Evolutionary conservation across 2,888 invertebrate species (phyloP).

Genomic region (Formica aserva): DNA sequence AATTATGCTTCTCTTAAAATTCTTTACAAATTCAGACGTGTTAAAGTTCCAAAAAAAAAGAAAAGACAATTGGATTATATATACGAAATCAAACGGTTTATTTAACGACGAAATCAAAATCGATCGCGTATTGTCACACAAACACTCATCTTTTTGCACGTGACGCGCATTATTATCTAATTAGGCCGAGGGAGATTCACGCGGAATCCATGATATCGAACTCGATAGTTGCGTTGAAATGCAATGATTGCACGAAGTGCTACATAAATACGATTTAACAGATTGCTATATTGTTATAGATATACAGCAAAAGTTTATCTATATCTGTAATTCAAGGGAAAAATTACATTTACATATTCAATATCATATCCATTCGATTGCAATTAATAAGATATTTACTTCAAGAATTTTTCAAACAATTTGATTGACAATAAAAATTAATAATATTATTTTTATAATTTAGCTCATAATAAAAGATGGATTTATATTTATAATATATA

Average conservation of each 20-base stretch:
- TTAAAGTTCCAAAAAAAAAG: background rate
- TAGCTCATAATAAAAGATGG: background rate
- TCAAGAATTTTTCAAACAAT: background rate
- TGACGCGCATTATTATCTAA: conserved; percentile 17
- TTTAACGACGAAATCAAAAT: conserved; percentile 24
- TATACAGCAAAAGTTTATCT: background rate
- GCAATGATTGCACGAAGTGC: background rate
- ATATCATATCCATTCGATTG: background rate
- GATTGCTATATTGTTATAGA: background rate
- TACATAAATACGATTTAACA: conserved; percentile 11
- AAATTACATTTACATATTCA: background rate
- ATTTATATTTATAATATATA: background rate
- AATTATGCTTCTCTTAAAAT: background rate
- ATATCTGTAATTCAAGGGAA: background rate
- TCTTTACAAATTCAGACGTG: background rate
- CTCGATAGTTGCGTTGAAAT: background rate
- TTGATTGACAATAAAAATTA: background rate
- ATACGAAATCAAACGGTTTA: background rate
- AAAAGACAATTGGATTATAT: background rate
- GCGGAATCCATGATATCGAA: background rate
- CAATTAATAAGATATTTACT: background rate
- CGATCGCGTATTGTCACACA: background rate
- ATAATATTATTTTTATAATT: background rate
- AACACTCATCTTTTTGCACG: background rate
- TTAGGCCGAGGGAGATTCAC: background rate